phyloP scores from a whole-genome alignment of 2,113 vertebrate species.

The Festucalex cinctus region DNA sequence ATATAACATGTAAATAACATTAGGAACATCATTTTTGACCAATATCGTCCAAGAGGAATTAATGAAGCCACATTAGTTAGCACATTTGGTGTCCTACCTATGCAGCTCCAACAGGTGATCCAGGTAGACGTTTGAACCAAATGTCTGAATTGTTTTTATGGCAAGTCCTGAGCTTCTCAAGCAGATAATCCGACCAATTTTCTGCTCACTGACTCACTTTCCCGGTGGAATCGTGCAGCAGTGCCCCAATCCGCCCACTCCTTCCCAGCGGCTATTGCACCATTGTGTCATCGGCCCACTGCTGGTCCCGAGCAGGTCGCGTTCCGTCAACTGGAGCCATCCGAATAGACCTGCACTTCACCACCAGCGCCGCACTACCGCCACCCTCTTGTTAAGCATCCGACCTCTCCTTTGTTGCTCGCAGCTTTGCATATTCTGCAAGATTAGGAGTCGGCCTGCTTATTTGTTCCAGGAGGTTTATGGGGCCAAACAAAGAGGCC shows the following conservation, averaged over 20 bases:
- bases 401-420: constrained; percentile 3
- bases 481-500: constrained; percentile 51
- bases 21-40: too few species aligned
- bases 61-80: too few species aligned
- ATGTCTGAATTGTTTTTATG: neutral
- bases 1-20: too few species aligned
- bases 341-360: neutral
- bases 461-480: constrained; percentile 50
- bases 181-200: neutral
- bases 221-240: constrained; percentile 8
- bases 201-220: neutral
- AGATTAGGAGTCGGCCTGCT: constrained; percentile 50
- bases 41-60: too few species aligned
- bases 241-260: constrained; percentile 20
- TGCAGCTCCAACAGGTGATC: constrained; percentile 29
- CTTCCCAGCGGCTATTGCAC: neutral
- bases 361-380: neutral
- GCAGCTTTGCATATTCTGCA: constrained; percentile 61
- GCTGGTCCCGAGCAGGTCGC: neutral
- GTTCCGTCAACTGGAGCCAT: neutral
- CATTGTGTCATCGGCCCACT: constrained; percentile 1
- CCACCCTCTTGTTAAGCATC: neutral
- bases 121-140: neutral
- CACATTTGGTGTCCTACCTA: constrained; percentile 26
- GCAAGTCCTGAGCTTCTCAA: neutral